Evolutionary conservation across 2,888 invertebrate genomes (phyloP), one percentile per base, ranked within the genome.

Genomic region (Noctuana brunneofusca): DNA sequence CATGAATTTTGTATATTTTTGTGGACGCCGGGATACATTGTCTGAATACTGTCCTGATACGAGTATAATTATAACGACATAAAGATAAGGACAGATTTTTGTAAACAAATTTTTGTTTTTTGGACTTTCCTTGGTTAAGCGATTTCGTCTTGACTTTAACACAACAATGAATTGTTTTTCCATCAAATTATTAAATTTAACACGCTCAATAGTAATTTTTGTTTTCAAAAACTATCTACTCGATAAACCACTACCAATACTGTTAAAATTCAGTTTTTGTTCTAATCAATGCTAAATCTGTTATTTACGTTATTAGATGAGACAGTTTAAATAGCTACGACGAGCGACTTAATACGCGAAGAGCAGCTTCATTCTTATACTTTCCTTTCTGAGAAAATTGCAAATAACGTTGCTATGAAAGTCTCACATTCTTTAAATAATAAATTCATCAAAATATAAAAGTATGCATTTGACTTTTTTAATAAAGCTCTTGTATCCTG

Each of bases 1-100:
- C 53, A 60, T 60, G 53, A 60, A 60, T 60, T 46, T 60, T 52
- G 30, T 59, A 52, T 59, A 52, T 43, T 11, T 0, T 20, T 41
- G 27, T 5, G 54, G 20, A 32, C 4, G 50, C 14, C 16, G 24
- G 18, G 41, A 16, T 41, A 20, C 6, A 8, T 8, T 27, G 27
- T 27, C 27, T 27, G 16, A 43, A 38, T 38, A n/a, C 38, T 14
- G 38, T 38, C 4, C 43, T 16, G 11, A 18, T 18, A 43, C 20
- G 20, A 18, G 18, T n/a, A 43, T 43, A 43, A 16, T 43, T 43
- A 43, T 43, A 43, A 20, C 8, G 20, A 43, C 20, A 6, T 43
- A 18, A 18, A 43, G 11, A 20, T 43, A 20, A 18, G 11, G 11
- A n/a, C 4, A 20, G 43, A 43, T 43, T 43, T 43, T 43, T 16